A percentile compares a stretch with the other conserved stretches of the same genome.
These are phyloP conservation scores for Shargacucullia verbasci DNA, from an alignment of 2,888 invertebrate species.

Conservation along the genomic window DNA sequence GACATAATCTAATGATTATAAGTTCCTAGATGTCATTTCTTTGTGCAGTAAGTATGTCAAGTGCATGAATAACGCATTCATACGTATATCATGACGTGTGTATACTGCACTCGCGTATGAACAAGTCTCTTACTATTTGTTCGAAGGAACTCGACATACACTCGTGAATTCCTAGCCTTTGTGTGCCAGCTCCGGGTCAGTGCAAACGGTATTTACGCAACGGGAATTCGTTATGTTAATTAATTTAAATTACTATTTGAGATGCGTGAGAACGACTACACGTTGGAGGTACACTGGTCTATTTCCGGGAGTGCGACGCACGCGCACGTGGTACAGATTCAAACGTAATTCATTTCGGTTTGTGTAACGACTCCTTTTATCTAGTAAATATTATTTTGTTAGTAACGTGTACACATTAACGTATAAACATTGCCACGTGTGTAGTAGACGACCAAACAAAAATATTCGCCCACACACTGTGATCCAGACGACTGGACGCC, in stretches of 20 bases:
- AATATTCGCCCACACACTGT: constrained; percentile 57
- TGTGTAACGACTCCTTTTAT: constrained; percentile 23
- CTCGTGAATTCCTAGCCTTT: constrained; percentile 47
- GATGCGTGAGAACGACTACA: constrained; percentile 63
- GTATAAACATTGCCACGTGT: constrained; percentile 49
- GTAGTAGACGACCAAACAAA: constrained; percentile 50
- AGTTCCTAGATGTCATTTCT: constrained; percentile 58
- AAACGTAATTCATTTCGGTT: neutral
- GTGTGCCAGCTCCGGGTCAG: constrained; percentile 52
- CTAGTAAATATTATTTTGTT: constrained; percentile 34
- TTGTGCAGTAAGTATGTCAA: constrained; percentile 63
- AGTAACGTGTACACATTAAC: constrained; percentile 35
- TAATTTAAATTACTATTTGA: constrained; percentile 67
- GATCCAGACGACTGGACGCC: constrained; percentile 56
- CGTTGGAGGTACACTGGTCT: constrained; percentile 33
- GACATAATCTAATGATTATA: constrained; percentile 54
- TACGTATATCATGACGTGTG: constrained; percentile 28
- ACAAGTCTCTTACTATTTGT: constrained; percentile 40
- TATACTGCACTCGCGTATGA: constrained; percentile 21
- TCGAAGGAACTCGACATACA: constrained; percentile 38
- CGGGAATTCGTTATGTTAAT: constrained; percentile 67
- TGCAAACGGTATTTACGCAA: constrained; percentile 50
- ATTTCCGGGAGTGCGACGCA: constrained; percentile 57
- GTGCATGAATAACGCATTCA: constrained; percentile 57
- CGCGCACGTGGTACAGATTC: constrained; percentile 47